Evolutionary conservation across 2,888 invertebrate species (phyloP), one percentile per base, ranked within the genome.

Genomic region (Lypha dubia): DNA sequence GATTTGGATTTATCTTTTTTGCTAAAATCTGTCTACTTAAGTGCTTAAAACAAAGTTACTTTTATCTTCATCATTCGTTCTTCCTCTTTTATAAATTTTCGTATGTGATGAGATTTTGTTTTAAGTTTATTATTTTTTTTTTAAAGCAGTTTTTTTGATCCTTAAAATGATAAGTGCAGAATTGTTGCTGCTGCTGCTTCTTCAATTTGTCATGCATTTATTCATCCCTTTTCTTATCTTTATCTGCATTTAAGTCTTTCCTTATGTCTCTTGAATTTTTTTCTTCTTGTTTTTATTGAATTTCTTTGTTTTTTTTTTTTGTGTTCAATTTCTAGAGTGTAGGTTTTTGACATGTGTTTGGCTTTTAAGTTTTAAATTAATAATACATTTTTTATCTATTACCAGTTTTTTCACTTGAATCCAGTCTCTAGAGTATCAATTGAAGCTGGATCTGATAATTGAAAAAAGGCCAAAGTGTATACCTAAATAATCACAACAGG

Each of bases 21-120:
- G n/a, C 17, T 5, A 74, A 81, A 84, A 73, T 81, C 81, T 81
- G 35, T 70, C 32, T 83, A 67, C 67, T 85, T 83, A 79, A 79
- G 82, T 79, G 76, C 82, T 82, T 75, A 71, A 79, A 79, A 83
- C 58, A 83, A 76, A 67, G 67, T 79, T 76, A 82, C 79, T 76
- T 85, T 53, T 77, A 81, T 81, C 79, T 58, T 67, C 49, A 67
- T 24, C 62, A 38, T 38, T 67, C 28, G 24, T 41, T 49, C n/a
- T 46, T n/a, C n/a, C n/a, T n/a, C n/a, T n/a, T n/a, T n/a, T n/a
- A n/a, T 15, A 24, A 4, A n/a, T 32, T 68, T 65, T 24, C 35
- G 7, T 28, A n/a, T 32, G 32, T 62, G 24, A 20, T 56, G 63
- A 35, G 44, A 79, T 68, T 74, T 49, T 79, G 53, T 63, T 46